Evolutionary conservation across 2,888 invertebrate species (phyloP).

Genomic region (Psylliodes chrysocephalus): DNA sequence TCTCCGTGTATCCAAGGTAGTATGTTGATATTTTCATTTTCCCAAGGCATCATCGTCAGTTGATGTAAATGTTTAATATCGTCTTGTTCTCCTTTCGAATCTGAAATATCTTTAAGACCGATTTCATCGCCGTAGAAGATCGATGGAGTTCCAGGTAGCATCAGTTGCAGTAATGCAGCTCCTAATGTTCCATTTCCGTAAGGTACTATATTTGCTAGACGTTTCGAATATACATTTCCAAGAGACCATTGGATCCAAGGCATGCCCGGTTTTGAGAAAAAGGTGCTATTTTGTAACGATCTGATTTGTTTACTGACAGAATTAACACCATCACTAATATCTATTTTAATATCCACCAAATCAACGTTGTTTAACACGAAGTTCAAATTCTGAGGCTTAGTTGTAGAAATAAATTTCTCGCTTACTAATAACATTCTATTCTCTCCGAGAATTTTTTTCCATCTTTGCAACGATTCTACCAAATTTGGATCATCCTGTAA

Average conservation of each 20-base stretch:
- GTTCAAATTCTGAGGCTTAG: conserved; percentile 66
- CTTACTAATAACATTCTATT: conserved; percentile 76
- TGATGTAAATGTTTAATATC: conserved; percentile 74
- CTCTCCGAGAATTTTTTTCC: conserved; percentile 75
- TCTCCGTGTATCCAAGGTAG: conserved; percentile 74
- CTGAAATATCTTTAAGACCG: conserved; percentile 71
- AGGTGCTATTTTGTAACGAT: conserved; percentile 67
- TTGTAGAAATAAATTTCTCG: conserved; percentile 67
- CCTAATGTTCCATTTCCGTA: conserved; percentile 74
- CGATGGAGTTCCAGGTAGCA: conserved; percentile 87
- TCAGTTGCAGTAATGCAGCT: conserved; percentile 77
- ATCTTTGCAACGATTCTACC: conserved; percentile 69
- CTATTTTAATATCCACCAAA: conserved; percentile 76
- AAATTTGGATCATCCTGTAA: conserved; percentile 72
- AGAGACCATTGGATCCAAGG: conserved; percentile 87
- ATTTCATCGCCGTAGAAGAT: conserved; percentile 95
- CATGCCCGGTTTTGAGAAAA: conserved; percentile 71
- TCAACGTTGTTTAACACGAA: conserved; percentile 75
- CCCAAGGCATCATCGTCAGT: conserved; percentile 77
- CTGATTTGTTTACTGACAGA: conserved; percentile 71
- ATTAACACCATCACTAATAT: conserved; percentile 69
- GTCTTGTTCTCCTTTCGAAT: conserved; percentile 69
- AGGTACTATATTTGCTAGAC: conserved; percentile 70
- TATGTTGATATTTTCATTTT: conserved; percentile 64
- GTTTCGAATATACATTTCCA: conserved; percentile 71